These are phyloP conservation scores for Tetraodon nigroviridis DNA, from an alignment of 2,113 vertebrate genomes.

Conservation along the genomic window DNA sequence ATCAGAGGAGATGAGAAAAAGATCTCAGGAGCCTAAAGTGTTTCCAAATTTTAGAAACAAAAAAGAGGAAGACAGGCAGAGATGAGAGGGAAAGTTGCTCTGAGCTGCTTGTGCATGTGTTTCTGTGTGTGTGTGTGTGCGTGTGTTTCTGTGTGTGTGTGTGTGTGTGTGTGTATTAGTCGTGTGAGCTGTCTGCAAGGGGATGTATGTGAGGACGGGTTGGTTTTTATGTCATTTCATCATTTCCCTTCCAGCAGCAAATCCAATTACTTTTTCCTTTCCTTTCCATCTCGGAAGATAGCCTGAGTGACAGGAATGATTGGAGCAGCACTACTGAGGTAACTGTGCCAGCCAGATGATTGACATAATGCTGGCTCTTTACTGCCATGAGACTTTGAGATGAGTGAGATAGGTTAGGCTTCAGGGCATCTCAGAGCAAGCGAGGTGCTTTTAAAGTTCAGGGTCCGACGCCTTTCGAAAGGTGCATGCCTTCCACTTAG, in stretches of 20 bases:
- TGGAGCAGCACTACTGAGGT: slow-evolving; percentile 41
- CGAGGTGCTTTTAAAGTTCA: slow-evolving; percentile 37
- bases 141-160: slow-evolving; percentile 12
- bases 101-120: slow-evolving; percentile 38
- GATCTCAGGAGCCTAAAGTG: slow-evolving; percentile 52
- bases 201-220: not conserved
- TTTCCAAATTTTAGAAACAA: slow-evolving; percentile 52
- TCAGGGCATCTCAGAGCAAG: slow-evolving; percentile 31
- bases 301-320: slow-evolving; percentile 62
- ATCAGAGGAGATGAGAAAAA: slow-evolving; percentile 55
- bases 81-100: slow-evolving; percentile 18
- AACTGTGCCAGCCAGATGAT: slow-evolving; percentile 57
- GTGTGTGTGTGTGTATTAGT: slow-evolving; percentile 13
- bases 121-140: slow-evolving; percentile 24
- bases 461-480: slow-evolving; percentile 12
- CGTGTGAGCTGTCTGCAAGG: not conserved
- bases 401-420: slow-evolving; percentile 42
- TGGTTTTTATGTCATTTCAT: slow-evolving; percentile 68
- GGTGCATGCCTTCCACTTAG: slow-evolving; percentile 12
- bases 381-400: slow-evolving; percentile 43
- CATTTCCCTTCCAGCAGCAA: slow-evolving; percentile 66
- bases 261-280: slow-evolving; percentile 67
- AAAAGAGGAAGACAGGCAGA: slow-evolving; percentile 33
- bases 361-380: slow-evolving; percentile 54
- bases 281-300: slow-evolving; percentile 62